Conservation (phyloP, 1,140 invertebrate species). For the Lutraria rhynchaena region DNA sequence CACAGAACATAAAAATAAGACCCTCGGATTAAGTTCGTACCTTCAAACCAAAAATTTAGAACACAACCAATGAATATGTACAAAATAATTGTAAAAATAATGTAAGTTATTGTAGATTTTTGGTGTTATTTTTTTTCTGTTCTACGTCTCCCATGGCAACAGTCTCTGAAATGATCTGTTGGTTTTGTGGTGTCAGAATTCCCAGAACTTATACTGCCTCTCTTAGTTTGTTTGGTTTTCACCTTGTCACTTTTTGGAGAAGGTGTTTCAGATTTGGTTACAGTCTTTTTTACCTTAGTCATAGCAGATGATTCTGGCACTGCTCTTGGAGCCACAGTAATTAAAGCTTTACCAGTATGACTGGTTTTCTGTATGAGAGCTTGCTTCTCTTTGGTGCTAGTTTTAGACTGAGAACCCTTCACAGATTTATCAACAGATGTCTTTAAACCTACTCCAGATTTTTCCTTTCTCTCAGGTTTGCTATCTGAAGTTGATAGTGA, state of each 20-base stretch:
- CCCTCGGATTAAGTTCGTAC: too few relatives aligned
- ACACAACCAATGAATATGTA: too few relatives aligned
- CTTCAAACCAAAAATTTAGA: too few relatives aligned
- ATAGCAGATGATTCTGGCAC: background rate
- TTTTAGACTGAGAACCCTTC: background rate
- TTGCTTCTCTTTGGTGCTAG: background rate
- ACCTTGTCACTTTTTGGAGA: background rate
- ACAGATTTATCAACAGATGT: background rate
- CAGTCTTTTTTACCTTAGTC: background rate
- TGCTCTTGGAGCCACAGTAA: background rate
- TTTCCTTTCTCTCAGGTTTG: background rate
- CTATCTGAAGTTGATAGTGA: too few relatives aligned
- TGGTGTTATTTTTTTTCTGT: conserved; percentile 19
- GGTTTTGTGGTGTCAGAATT: conserved; percentile 36
- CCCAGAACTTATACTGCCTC: conserved; percentile 44
- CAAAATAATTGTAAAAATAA: too few relatives aligned
- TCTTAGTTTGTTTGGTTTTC: conserved; percentile 19
- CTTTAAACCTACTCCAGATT: background rate
- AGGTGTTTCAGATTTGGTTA: background rate
- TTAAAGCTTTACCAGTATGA: background rate
- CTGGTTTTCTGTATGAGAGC: background rate
- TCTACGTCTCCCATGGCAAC: conserved; percentile 50
- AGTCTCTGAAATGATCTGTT: conserved; percentile 45
- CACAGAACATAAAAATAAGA: too few relatives aligned
- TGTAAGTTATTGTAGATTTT: too few relatives aligned